Evolutionary conservation across 2,113 vertebrate species (phyloP), one percentile per base, ranked within the genome.

Genomic region (Xenotilapia flavipinnis): DNA sequence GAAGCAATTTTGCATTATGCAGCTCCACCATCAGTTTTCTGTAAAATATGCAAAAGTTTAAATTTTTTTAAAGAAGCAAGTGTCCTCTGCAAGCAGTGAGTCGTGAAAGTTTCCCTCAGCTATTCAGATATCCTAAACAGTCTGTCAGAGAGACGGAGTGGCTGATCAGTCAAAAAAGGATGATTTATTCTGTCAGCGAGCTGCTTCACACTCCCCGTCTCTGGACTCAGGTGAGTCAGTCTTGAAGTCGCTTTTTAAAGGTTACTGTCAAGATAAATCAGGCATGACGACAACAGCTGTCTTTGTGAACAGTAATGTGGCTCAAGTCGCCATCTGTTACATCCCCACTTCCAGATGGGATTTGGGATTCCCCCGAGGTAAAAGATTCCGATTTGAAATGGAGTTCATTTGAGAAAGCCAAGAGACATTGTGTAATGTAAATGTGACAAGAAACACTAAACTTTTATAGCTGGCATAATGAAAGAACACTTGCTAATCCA

Each of bases 231-330:
- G 45, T 89, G 85, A 87, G 47, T 84, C 77, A 21, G 13, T 60
- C 53, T 23, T 81, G 62, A 83, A 80, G 85, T 83, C 45, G 54
- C 80, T 84, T 82, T 82, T 89, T 51, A 85, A 87, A 81, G 65
- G 81, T 81, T 81, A 82, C 81, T 86, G 81, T 85, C 79, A 33
- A 26, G 45, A 85, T 93, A 75, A 90, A 91, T 90, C 77, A 82
- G 36, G 42, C 45, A 38, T 28, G n/a, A 58, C 53, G 33, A 51
- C 49, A 54, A 19, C 47, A 86, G 79, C 85, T 77, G 75, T 75
- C 79, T 47, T 21, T 51, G 26, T 51, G 26, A 33, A 77, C 73
- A 51, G 45, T 1, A 51, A 6, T 77, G 45, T 77, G 73, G 26
- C 73, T 77, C 45, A 51, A 77, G 47, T 31, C 10, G 7, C 73